phyloP scores from a whole-genome alignment of 2,113 vertebrate genomes.

The Ranitomeya imitator region DNA sequence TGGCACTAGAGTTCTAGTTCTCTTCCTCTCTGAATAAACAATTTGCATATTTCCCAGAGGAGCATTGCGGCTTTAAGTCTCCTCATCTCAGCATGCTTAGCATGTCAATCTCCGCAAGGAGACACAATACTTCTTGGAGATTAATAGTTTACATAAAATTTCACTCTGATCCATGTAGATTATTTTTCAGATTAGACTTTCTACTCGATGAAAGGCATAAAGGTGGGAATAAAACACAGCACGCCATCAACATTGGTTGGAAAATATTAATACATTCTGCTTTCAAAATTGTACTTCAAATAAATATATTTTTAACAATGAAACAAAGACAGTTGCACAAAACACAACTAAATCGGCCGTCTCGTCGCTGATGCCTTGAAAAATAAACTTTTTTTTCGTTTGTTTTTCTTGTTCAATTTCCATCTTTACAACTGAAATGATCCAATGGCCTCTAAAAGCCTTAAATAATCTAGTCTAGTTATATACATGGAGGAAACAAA shows the following conservation, averaged over 20 bases:
- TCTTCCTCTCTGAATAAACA: too few species aligned
- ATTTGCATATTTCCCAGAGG: too few species aligned
- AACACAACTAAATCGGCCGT: constrained; percentile 5
- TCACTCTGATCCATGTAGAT: too few species aligned
- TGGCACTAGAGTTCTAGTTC: too few species aligned
- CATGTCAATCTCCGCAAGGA: too few species aligned
- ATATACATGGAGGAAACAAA: background rate
- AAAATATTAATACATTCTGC: constrained; percentile 34
- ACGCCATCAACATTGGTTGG: background rate
- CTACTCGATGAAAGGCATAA: background rate
- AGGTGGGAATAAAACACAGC: background rate
- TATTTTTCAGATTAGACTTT: background rate
- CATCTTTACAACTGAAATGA: background rate
- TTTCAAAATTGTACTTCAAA: constrained; percentile 35
- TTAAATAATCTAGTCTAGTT: background rate
- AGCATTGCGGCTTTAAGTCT: too few species aligned
- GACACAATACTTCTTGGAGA: too few species aligned
- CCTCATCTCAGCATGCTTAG: too few species aligned
- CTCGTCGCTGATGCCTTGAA: background rate
- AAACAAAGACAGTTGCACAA: constrained; percentile 25
- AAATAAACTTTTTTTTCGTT: background rate
- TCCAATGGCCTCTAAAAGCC: background rate
- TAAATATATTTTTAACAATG: constrained; percentile 31
- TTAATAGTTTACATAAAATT: too few species aligned
- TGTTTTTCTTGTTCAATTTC: background rate